Conservation (phyloP, 2,888 invertebrate species). For the Leptinotarsa rubiginosa region DNA sequence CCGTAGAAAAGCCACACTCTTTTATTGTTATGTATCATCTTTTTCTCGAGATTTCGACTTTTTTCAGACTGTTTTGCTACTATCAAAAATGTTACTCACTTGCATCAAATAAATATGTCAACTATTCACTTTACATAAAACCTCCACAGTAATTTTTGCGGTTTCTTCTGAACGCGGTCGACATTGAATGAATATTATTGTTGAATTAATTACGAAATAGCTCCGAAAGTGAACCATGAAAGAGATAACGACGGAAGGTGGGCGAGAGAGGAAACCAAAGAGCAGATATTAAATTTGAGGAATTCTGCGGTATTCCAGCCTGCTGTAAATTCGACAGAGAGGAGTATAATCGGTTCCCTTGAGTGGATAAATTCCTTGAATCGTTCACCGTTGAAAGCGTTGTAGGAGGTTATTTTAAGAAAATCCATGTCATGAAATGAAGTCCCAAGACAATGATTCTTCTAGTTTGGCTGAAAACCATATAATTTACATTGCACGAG, state of each 20-base stretch:
- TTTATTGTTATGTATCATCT: no score
- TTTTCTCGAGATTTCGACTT: no score
- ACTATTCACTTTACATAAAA: no score
- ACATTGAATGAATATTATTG: constrained; percentile 36
- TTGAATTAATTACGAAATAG: constrained; percentile 42
- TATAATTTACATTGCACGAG: no score
- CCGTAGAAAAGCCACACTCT: no score
- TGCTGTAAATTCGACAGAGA: constrained; percentile 33
- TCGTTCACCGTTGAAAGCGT: constrained; percentile 41
- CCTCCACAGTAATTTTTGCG: not conserved
- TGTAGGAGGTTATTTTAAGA: not conserved
- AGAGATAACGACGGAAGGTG: constrained; percentile 33
- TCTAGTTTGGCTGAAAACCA: no score
- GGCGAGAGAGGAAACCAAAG: constrained; percentile 30
- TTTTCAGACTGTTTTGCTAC: no score
- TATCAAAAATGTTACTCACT: no score
- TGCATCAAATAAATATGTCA: no score
- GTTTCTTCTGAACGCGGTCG: not conserved
- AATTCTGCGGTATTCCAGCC: constrained; percentile 37
- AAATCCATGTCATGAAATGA: not conserved
- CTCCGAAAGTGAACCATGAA: constrained; percentile 39
- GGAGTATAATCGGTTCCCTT: constrained; percentile 50
- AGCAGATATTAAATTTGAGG: constrained; percentile 43
- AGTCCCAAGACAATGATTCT: no score
- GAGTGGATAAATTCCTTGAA: constrained; percentile 51